Conservation (phyloP, 1,140 invertebrate species). For the Oedothorax gibbosus region DNA sequence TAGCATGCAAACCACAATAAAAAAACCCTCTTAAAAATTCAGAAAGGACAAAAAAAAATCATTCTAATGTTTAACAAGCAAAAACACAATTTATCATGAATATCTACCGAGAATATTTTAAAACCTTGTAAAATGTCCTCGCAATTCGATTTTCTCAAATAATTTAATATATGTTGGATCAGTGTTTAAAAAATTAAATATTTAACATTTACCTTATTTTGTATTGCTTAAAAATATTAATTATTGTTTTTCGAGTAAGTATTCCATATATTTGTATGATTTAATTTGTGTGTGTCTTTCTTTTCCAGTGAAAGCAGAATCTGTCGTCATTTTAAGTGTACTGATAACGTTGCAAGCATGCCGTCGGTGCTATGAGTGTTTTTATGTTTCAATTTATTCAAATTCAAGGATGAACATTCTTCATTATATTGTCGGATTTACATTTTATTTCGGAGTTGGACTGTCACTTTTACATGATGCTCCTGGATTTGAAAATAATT, state of each 20-base stretch:
- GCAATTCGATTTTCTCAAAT: too few species aligned
- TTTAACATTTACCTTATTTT: not conserved
- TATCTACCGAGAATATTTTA: too few species aligned
- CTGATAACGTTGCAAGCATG: conserved; percentile 78
- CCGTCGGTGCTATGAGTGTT: conserved; percentile 80
- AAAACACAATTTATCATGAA: too few species aligned
- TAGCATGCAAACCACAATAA: too few species aligned
- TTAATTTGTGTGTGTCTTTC: not conserved
- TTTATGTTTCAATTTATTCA: conserved; percentile 82
- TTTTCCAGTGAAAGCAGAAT: conserved; percentile 73
- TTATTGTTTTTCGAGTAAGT: not conserved
- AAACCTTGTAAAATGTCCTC: too few species aligned
- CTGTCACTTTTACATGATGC: conserved; percentile 79
- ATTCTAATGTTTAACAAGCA: too few species aligned
- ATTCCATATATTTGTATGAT: not conserved
- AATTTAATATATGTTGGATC: too few species aligned
- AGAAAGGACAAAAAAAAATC: too few species aligned
- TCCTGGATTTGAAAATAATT: conserved; percentile 73
- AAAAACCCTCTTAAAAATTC: too few species aligned
- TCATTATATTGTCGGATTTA: conserved; percentile 80
- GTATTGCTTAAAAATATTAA: not conserved
- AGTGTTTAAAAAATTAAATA: too few species aligned
- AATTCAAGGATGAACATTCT: conserved; percentile 81
- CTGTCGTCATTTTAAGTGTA: conserved; percentile 72
- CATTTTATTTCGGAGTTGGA: conserved; percentile 80